Conservation (phyloP, 2,888 invertebrate genomes). For the Stenoptilia bipunctidactyla region DNA sequence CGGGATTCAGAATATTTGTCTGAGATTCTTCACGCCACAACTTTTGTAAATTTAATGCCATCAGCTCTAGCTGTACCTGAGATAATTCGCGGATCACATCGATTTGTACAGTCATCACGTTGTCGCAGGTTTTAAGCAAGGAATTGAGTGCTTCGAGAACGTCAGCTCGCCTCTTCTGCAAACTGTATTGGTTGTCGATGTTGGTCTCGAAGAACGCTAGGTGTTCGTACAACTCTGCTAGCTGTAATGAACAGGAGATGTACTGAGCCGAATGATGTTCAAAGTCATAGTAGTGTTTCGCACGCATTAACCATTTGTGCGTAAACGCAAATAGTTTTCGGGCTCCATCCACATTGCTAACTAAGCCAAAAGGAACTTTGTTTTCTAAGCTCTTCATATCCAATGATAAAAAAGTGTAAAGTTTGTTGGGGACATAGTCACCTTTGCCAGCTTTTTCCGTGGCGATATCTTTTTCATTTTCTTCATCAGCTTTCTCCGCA, state of each 20-base stretch:
- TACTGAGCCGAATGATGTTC: slow-evolving; percentile 71
- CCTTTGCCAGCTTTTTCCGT: slow-evolving; percentile 44
- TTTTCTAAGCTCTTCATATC: slow-evolving; percentile 44
- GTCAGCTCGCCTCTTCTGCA: slow-evolving; percentile 72
- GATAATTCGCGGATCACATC: slow-evolving; percentile 72
- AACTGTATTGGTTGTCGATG: slow-evolving; percentile 71
- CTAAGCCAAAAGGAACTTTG: slow-evolving; percentile 35
- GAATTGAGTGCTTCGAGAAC: slow-evolving; percentile 70
- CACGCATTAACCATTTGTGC: slow-evolving; percentile 72
- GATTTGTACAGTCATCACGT: slow-evolving; percentile 64
- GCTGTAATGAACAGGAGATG: slow-evolving; percentile 70
- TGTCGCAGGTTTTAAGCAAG: slow-evolving; percentile 59
- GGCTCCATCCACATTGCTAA: slow-evolving; percentile 52
- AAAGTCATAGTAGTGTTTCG: slow-evolving; percentile 69
- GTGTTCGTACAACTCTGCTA: slow-evolving; percentile 76
- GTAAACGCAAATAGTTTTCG: slow-evolving; percentile 66
- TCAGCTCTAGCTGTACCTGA: slow-evolving; percentile 73
- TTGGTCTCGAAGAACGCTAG: slow-evolving; percentile 80
- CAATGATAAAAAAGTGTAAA: slow-evolving; percentile 41
- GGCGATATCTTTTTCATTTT: slow-evolving; percentile 42
- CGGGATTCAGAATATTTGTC: slow-evolving; percentile 44
- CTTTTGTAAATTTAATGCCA: slow-evolving; percentile 73
- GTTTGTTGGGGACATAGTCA: slow-evolving; percentile 30
- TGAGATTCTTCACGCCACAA: slow-evolving; percentile 64
- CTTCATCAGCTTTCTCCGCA: slow-evolving; percentile 32